These are phyloP conservation scores for Beris chalybata DNA, from an alignment of 2,888 invertebrate species.

Conservation along the genomic window DNA sequence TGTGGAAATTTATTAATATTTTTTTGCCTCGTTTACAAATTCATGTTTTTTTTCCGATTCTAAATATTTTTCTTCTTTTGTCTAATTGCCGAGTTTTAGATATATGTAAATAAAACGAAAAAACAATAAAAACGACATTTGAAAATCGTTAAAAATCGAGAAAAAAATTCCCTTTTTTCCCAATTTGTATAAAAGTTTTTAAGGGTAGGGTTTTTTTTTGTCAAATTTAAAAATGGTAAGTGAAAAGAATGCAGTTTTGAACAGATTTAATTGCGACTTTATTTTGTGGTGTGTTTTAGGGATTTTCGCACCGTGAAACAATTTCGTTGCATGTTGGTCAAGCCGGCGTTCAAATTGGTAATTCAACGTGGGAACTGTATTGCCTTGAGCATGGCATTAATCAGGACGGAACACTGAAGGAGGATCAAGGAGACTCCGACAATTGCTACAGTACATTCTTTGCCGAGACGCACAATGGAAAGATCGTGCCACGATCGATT, in stretches of 20 bases:
- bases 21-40: constrained; percentile 1
- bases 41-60: background rate
- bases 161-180: background rate
- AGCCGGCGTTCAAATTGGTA: constrained; percentile 80
- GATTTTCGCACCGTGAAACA: constrained; percentile 65
- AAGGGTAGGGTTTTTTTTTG: background rate
- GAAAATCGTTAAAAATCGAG: background rate
- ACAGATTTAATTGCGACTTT: background rate
- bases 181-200: constrained; percentile 7
- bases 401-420: constrained; percentile 70
- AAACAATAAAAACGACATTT: background rate
- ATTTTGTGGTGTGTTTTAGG: constrained; percentile 32
- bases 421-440: constrained; percentile 52
- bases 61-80: background rate
- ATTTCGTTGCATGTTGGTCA: constrained; percentile 81
- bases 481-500: constrained; percentile 82
- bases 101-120: background rate
- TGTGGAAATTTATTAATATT: constrained; percentile 11
- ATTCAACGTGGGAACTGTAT: constrained; percentile 78
- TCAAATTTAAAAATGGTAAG: constrained; percentile 9
- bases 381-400: constrained; percentile 77
- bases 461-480: constrained; percentile 77
- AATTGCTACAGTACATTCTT: constrained; percentile 71
- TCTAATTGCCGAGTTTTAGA: background rate
- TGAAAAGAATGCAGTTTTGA: no score